phyloP scores from a whole-genome alignment of 2,797 vertebrate species.

The Champsocephalus esox region DNA sequence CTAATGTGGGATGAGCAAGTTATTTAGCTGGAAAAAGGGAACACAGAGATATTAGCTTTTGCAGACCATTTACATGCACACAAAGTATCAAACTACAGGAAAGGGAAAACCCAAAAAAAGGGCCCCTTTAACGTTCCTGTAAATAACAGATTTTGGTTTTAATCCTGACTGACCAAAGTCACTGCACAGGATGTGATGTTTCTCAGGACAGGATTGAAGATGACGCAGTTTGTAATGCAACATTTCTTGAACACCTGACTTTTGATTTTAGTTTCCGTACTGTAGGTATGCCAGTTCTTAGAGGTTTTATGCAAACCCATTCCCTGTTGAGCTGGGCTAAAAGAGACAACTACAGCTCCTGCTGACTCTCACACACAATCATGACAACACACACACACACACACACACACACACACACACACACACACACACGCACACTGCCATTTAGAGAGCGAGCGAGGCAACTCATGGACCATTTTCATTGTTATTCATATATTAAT shows the following conservation, averaged over 20 bases:
- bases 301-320: conserved; percentile 59
- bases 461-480: conserved; percentile 76
- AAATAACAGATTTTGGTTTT: neutral
- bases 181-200: neutral
- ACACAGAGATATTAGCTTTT: too few species aligned
- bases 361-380: conserved; percentile 26
- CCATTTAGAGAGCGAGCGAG: conserved; percentile 70
- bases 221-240: neutral
- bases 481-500: conserved; percentile 89
- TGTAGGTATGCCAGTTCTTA: conserved; percentile 31
- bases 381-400: neutral
- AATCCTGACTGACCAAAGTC: neutral
- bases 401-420: too few species aligned
- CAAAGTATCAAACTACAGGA: too few species aligned
- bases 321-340: conserved; percentile 27
- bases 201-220: neutral
- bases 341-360: conserved; percentile 38
- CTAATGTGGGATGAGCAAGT: too few species aligned
- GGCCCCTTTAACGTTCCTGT: neutral
- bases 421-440: conserved; percentile 1
- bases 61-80: too few species aligned
- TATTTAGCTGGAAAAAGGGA: too few species aligned
- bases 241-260: neutral
- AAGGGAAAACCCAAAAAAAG: too few species aligned
- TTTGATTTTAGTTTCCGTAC: conserved; percentile 13